Conservation (phyloP, 2,888 invertebrate species). For the Teleogryllus oceanicus region DNA sequence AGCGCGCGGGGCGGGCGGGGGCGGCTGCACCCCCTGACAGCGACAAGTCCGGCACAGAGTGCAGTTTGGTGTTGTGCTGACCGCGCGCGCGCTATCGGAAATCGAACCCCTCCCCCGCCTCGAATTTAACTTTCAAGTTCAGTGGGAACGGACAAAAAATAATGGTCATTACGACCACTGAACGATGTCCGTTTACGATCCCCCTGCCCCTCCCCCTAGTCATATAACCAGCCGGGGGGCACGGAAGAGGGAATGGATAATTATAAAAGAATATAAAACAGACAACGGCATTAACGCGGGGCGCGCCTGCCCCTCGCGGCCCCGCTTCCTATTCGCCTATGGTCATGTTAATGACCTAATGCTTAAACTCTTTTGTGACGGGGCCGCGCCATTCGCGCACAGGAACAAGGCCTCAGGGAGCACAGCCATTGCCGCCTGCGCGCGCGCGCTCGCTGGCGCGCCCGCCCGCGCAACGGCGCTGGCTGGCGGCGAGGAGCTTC, state of each 20-base stretch:
- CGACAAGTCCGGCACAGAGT: slow-evolving; percentile 28
- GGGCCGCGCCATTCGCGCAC: not conserved
- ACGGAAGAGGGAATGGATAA: slow-evolving; percentile 10
- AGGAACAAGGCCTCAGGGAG: slow-evolving; percentile 8
- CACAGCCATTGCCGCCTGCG: not conserved
- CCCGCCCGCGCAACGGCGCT: too few relatives aligned
- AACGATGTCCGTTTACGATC: slow-evolving; percentile 18
- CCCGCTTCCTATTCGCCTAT: slow-evolving; percentile 18
- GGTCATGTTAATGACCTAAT: not conserved
- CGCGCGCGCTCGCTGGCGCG: too few relatives aligned
- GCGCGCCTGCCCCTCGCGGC: not conserved
- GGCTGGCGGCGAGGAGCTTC: too few relatives aligned
- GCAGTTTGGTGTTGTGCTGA: slow-evolving; percentile 26
- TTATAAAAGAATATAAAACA: slow-evolving; percentile 18
- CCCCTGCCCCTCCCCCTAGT: not conserved
- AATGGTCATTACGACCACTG: slow-evolving; percentile 18
- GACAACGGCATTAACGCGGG: not conserved
- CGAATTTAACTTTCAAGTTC: slow-evolving; percentile 10
- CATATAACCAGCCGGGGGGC: not conserved
- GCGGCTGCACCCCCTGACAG: not conserved
- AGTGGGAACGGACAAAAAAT: slow-evolving; percentile 18
- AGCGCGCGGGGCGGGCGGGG: not conserved
- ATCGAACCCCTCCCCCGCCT: slow-evolving; percentile 22
- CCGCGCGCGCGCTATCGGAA: slow-evolving; percentile 24
- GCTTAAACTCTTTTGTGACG: slow-evolving; percentile 5